Base-by-base conservation (phyloP, 2,888 invertebrate genomes). In the Neoscelio sp. region DNA sequence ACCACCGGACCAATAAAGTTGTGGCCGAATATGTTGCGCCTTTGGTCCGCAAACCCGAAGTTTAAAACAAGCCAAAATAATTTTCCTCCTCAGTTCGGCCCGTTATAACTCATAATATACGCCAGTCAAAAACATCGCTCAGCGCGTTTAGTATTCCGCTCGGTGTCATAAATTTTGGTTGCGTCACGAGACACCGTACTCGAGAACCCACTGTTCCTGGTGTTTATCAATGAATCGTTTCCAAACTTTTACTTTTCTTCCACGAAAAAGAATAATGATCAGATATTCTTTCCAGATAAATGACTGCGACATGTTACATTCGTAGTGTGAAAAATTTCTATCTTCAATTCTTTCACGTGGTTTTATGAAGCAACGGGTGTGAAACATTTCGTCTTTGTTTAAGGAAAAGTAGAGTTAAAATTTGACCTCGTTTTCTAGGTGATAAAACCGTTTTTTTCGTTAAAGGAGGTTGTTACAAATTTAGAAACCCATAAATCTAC, bases 191-290 rank as follows among this genome's bases (percentile, higher is more conserved):
- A n/a, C 17, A 17, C 17, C 8, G 15, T 42, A 15, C 13, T 38
- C 46, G 15, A 58, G n/a, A n/a, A 46, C 26, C 18, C 30, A 3
- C 13, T 26, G 26, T 50, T 44, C 38, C 4, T 8, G 8, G 23
- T 23, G 23, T 23, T 23, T 70, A 48, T 70, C 58, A 70, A 58
- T 70, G 38, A 58, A 56, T 56, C 46, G 48, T 58, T 58, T 58
- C 30, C 38, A 48, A 50, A 70, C 68, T 70, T 26, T 70, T 70
- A 70, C 68, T 70, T 70, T 70, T 58, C 28, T 58, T 40, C 30
- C 46, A 15, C 35, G 38, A 35, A 67, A 70, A 54, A 38, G 48
- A 50, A 48, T 48, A 70, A 58, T 46, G 48, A 28, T 48, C 13
- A 28, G 18, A 10, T 15, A 50, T 70, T 70, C 48, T 70, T 58